These are phyloP conservation scores for Falcaria lacertinaria DNA, from an alignment of 2,888 invertebrate genomes.

Conservation along the genomic window DNA sequence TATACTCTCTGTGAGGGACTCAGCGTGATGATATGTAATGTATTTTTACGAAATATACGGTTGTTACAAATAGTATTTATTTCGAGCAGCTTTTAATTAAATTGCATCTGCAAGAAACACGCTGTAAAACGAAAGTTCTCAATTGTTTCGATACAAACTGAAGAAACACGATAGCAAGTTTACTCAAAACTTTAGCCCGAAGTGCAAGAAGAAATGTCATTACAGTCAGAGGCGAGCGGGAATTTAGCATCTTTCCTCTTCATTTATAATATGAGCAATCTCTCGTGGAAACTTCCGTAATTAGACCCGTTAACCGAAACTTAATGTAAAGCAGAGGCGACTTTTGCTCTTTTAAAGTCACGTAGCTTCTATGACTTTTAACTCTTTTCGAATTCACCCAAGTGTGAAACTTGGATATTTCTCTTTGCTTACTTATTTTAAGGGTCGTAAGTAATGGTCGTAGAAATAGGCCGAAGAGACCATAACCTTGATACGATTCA, in stretches of 20 bases:
- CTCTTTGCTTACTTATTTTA: constrained; percentile 25
- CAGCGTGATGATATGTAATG: no score
- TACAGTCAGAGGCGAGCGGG: constrained; percentile 32
- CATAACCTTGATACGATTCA: neutral
- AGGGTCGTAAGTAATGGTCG: constrained; percentile 16
- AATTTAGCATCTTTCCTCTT: constrained; percentile 53
- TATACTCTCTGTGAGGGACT: no score
- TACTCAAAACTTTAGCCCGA: constrained; percentile 29
- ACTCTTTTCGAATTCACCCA: constrained; percentile 36
- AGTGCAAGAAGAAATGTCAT: constrained; percentile 44
- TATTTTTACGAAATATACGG: no score
- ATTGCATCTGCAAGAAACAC: neutral
- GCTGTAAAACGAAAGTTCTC: neutral
- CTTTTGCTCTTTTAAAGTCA: constrained; percentile 57
- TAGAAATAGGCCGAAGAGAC: neutral
- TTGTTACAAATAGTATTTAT: no score
- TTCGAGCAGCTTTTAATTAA: neutral
- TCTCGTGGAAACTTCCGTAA: constrained; percentile 53
- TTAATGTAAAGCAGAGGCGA: constrained; percentile 58
- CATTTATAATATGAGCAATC: constrained; percentile 63
- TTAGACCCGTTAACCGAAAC: constrained; percentile 61
- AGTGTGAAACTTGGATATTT: constrained; percentile 39
- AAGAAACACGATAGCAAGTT: constrained; percentile 24
- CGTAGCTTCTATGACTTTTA: constrained; percentile 48
- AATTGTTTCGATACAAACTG: constrained; percentile 10